A percentile compares a stretch with the other conserved stretches of the same genome.
These are phyloP conservation scores for Acrobasis consociella DNA, from an alignment of 2,888 invertebrate genomes.

Conservation along the genomic window DNA sequence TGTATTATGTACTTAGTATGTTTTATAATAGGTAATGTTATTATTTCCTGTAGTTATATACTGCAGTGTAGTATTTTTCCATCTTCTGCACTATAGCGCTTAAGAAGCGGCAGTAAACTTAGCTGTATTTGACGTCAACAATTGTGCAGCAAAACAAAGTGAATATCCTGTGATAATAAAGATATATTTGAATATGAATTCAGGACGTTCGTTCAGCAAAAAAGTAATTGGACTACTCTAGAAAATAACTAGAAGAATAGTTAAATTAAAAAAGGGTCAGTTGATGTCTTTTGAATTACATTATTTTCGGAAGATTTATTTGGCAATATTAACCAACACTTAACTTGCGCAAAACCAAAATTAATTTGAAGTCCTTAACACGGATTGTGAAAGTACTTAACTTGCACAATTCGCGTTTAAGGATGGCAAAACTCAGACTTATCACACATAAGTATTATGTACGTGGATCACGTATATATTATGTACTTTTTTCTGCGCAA, in stretches of 20 bases:
- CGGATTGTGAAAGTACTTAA: neutral
- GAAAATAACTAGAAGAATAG: neutral
- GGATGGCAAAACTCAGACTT: neutral
- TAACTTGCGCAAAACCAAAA: neutral
- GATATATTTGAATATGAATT: neutral
- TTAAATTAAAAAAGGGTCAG: neutral
- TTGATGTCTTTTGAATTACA: neutral
- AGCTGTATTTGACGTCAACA: no score
- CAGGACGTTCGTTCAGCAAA: neutral
- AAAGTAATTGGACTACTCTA: neutral
- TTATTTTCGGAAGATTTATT: neutral
- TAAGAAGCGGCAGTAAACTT: no score
- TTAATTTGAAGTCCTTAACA: neutral
- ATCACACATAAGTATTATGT: neutral
- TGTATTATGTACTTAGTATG: neutral
- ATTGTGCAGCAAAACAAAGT: no score
- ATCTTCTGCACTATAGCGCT: no score
- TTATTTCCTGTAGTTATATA: no score
- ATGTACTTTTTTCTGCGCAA: constrained; percentile 17
- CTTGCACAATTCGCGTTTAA: no score
- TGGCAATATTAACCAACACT: neutral
- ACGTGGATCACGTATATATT: neutral
- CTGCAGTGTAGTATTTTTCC: no score
- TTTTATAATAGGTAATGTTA: no score
- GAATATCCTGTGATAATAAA: no score